Evolutionary conservation across 2,113 vertebrate species (phyloP).

Genomic region (Albula glossodonta): DNA sequence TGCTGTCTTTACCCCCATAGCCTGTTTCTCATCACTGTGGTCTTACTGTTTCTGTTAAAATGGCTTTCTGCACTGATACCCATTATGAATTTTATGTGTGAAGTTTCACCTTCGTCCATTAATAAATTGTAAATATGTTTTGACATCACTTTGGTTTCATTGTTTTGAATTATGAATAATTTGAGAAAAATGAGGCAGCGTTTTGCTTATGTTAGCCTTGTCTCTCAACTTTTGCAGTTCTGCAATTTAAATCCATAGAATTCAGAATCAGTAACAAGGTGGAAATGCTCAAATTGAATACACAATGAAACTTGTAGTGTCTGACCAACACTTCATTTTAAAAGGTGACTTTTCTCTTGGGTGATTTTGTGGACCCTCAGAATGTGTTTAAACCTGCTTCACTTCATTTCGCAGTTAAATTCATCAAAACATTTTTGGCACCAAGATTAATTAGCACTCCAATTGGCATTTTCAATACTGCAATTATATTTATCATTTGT

Average conservation of each 20-base stretch:
- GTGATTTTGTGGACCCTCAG: background rate
- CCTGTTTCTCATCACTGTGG: constrained; percentile 23
- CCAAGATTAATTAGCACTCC: background rate
- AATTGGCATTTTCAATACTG: background rate
- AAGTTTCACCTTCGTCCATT: constrained; percentile 53
- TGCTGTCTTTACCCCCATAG: constrained; percentile 8
- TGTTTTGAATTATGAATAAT: constrained; percentile 8
- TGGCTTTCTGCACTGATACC: constrained; percentile 39
- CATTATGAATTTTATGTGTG: constrained; percentile 36
- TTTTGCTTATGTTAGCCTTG: background rate
- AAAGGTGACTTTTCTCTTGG: background rate
- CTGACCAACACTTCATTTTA: too few relatives aligned
- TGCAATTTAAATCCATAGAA: background rate
- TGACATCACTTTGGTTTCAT: constrained; percentile 44
- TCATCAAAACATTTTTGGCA: background rate
- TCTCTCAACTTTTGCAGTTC: background rate
- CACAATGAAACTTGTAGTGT: background rate
- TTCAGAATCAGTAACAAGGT: background rate
- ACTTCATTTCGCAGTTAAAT: background rate
- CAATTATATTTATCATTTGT: background rate
- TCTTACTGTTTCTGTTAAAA: constrained; percentile 28
- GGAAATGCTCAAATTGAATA: background rate
- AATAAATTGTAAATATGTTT: constrained; percentile 76
- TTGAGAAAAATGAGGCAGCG: background rate
- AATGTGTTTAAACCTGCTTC: background rate